Percentiles rank a stretch among this genome's conserved stretches.
These are phyloP conservation scores for Hofmannophila pseudospretella DNA, from an alignment of 2,888 invertebrate genomes.

Conservation along the genomic window DNA sequence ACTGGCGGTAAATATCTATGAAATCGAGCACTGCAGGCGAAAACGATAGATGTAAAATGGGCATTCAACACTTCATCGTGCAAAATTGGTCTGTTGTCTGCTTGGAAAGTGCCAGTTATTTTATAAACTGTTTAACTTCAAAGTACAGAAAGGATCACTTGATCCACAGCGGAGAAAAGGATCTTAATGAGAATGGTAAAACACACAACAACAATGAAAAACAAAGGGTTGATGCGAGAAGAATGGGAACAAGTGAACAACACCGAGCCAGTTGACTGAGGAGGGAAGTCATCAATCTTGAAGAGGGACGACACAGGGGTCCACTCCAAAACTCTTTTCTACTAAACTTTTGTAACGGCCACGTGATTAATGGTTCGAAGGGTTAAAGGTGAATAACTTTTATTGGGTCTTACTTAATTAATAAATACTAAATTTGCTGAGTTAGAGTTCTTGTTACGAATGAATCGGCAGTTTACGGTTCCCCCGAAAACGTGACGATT, in stretches of 20 bases:
- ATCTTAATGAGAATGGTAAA: conserved; percentile 21
- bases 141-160: background rate
- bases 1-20: conserved; percentile 55
- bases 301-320: conserved; percentile 59
- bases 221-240: conserved; percentile 42
- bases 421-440: conserved; percentile 6
- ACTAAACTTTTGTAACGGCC: conserved; percentile 60
- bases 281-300: conserved; percentile 60
- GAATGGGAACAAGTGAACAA: conserved; percentile 38
- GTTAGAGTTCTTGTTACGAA: background rate
- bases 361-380: conserved; percentile 59
- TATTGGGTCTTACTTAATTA: conserved; percentile 35
- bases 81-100: background rate
- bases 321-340: conserved; percentile 62
- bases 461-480: too few species aligned
- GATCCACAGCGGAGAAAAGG: conserved; percentile 4
- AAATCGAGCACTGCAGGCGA: conserved; percentile 46
- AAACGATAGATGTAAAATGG: conserved; percentile 21
- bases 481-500: background rate
- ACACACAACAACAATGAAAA: conserved; percentile 27
- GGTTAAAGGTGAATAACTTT: conserved; percentile 40
- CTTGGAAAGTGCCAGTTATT: background rate
- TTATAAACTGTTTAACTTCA: background rate
- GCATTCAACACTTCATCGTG: background rate
- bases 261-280: conserved; percentile 35